phyloP scores from a whole-genome alignment of 2,113 vertebrate species.

The Suncus etruscus region DNA sequence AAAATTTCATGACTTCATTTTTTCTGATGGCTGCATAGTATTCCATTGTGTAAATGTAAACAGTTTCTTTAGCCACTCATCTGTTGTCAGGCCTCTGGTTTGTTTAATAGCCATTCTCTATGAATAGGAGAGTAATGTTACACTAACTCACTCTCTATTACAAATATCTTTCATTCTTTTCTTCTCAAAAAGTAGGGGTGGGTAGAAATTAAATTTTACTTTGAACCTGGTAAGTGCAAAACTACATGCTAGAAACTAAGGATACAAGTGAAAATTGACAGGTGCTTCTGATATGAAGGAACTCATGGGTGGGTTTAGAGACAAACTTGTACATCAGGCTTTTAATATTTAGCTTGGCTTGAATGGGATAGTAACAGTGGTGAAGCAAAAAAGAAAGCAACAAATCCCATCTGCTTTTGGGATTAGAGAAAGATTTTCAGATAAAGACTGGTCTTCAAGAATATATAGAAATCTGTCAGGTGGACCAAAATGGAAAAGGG shows the following conservation, averaged over 20 bases:
- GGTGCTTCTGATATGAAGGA: not conserved
- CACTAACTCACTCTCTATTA: slow-evolving; percentile 6
- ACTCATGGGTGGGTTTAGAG: not conserved
- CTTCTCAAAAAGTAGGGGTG: not conserved
- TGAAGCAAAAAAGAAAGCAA: slow-evolving; percentile 21
- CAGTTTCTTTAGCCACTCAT: too few relatives aligned
- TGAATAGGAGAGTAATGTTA: not conserved
- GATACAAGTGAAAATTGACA: not conserved
- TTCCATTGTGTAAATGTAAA: too few relatives aligned
- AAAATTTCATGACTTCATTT: too few relatives aligned
- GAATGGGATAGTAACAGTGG: not conserved
- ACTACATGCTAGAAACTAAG: not conserved
- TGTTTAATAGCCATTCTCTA: not conserved
- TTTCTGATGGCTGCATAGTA: too few relatives aligned
- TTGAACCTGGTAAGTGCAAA: not conserved
- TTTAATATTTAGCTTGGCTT: not conserved
- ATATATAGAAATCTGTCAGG: not conserved
- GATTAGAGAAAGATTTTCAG: not conserved
- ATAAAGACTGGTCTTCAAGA: not conserved
- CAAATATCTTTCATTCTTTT: slow-evolving; percentile 24
- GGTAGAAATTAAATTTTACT: slow-evolving; percentile 41
- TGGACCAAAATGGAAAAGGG: not conserved
- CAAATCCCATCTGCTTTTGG: not conserved
- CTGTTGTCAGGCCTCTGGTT: too few relatives aligned
- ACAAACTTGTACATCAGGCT: not conserved